Percentiles rank a stretch among this genome's conserved stretches.
Conservation (phyloP, 2,797 vertebrate genomes). For the Helicolenus hilgendorfi region DNA sequence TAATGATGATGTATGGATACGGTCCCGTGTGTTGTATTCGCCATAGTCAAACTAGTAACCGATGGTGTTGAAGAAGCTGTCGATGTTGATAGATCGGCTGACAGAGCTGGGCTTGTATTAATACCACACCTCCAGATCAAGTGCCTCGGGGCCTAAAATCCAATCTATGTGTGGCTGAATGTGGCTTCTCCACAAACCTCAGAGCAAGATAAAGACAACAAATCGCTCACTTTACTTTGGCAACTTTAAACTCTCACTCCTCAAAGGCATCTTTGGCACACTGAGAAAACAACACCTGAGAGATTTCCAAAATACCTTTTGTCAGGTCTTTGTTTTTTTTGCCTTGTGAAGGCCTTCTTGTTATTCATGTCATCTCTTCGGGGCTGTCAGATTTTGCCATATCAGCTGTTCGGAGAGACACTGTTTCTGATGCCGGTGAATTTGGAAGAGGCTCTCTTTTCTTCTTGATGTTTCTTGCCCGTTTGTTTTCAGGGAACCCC, state of each 20-base stretch:
- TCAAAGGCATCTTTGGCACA: conserved; percentile 51
- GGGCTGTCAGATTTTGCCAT: conserved; percentile 58
- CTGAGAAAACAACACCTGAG: conserved; percentile 45
- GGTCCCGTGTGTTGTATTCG: conserved; percentile 18
- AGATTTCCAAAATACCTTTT: conserved; percentile 57
- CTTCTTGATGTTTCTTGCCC: conserved; percentile 30
- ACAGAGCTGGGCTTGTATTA: conserved; percentile 49
- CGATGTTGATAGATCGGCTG: conserved; percentile 54
- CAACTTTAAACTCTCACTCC: conserved; percentile 74
- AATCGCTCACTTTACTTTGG: conserved; percentile 73
- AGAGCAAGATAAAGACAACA: conserved; percentile 65
- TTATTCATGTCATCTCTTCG: conserved; percentile 65
- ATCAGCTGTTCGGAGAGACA: conserved; percentile 69
- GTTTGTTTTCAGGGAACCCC: conserved; percentile 29
- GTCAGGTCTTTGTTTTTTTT: conserved; percentile 65
- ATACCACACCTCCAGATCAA: conserved; percentile 36
- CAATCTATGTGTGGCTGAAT: conserved; percentile 55
- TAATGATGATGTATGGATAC: background rate
- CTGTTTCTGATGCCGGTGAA: conserved; percentile 37
- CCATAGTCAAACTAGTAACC: conserved; percentile 14
- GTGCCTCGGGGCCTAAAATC: conserved; percentile 48
- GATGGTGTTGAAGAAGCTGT: conserved; percentile 6
- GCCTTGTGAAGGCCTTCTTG: conserved; percentile 59
- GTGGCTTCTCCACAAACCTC: conserved; percentile 49
- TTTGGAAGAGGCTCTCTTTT: conserved; percentile 26